Percentiles rank a stretch among this genome's conserved stretches.
These are phyloP conservation scores for Acronicta aceris DNA, from an alignment of 2,888 invertebrate species.

Conservation along the genomic window DNA sequence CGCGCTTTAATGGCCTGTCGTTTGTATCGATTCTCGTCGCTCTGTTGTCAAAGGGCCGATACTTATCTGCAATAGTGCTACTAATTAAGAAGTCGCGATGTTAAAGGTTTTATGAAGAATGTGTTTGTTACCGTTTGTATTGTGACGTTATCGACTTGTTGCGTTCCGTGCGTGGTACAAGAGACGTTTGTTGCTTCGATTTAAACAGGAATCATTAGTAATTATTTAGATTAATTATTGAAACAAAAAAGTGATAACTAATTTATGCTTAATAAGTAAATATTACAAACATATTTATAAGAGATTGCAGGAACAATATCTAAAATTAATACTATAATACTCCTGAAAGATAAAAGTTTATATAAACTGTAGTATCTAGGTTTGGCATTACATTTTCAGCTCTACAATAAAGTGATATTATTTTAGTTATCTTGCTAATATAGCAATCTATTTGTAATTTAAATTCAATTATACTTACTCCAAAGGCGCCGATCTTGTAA, in stretches of 20 bases:
- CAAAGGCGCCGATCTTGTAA: conserved; percentile 35
- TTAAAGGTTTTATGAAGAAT: conserved; percentile 34
- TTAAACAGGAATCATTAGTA: too few species aligned
- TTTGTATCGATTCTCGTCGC: conserved; percentile 61
- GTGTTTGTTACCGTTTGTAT: conserved; percentile 24
- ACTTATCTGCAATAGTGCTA: conserved; percentile 55
- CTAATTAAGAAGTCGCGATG: conserved; percentile 46
- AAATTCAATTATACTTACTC: conserved; percentile 27
- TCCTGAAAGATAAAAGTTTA: background rate
- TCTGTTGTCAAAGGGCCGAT: conserved; percentile 55
- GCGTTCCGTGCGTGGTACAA: background rate
- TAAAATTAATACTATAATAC: background rate
- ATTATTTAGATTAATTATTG: too few species aligned
- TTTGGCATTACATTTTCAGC: background rate
- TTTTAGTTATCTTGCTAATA: conserved; percentile 22
- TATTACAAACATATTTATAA: too few species aligned
- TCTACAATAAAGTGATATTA: conserved; percentile 21
- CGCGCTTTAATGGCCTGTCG: conserved; percentile 63
- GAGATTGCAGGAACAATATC: too few species aligned
- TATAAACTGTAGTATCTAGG: background rate
- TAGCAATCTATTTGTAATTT: conserved; percentile 23
- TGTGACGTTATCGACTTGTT: conserved; percentile 16
- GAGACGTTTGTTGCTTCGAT: too few species aligned
- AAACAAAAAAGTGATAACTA: too few species aligned
- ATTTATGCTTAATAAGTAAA: too few species aligned